Base-by-base conservation (phyloP, 1,140 invertebrate species). In the Zaprionus capensis region DNA sequence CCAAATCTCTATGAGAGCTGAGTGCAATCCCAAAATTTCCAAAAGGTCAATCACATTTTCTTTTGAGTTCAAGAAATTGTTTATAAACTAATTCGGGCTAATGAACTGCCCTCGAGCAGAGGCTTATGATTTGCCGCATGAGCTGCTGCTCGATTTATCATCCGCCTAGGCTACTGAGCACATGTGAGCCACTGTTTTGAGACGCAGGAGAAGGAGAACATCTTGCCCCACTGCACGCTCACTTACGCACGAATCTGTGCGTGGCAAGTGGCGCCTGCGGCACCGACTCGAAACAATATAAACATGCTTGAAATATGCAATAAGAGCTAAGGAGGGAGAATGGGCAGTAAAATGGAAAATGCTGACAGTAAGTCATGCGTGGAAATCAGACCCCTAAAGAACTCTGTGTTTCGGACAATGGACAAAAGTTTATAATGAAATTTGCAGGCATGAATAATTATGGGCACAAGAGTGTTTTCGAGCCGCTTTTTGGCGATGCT, bases 381-480 rank as follows among this genome's bases (percentile, higher is more conserved):
- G 70, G 38, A 80, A 65, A 74, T 56, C 59, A 57, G 59, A 67
- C 44, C 46, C 68, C 24, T n/a, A 41, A 44, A 56, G 26, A 17
- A 53, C 14, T 24, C 7, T 14, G 26, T 20, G 36, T 28, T 14
- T 4, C 5, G 73, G 71, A 65, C 69, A 59, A 66, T 36, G 63
- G 70, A 62, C 46, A 61, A 81, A 87, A 88, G 78, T 88, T 88
- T 76, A 66, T 88, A 81, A 88, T 87, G 87, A 71, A 87, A 87
- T 87, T 87, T 87, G 77, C 69, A 78, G 72, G 77, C 83, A 88
- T 87, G 74, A 87, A 87, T 87, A 87, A 87, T 87, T 87, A 87
- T 87, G 73, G 77, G 67, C 70, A 80, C 63, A 55, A 77, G 78
- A 71, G 53, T 68, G 59, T 53, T 62, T 22, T 44, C 9, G 34